Evolutionary conservation across 2,888 invertebrate species (phyloP), one percentile per base, ranked within the genome.

Genomic region (Plebejus argus): DNA sequence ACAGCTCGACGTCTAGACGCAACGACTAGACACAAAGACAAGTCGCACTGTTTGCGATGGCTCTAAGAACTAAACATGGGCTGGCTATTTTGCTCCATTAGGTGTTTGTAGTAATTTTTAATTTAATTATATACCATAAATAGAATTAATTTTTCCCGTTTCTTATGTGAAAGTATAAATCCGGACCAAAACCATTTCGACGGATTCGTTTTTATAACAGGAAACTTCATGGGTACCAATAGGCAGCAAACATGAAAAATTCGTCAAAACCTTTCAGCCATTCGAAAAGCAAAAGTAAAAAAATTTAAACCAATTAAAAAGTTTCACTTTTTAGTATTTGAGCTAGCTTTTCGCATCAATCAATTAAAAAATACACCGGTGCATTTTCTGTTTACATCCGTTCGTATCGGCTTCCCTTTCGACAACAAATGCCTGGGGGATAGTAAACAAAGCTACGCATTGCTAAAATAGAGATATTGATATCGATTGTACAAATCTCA

Each of bases 261-360:
- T 12, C 15, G 1, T 15, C 15, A 15, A 66, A 66, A 66, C 12
- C 15, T 23, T 6, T 66, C 28, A 15, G 28, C 10, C 28, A 33
- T 28, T 66, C 66, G 12, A 66, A 66, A 28, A 66, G 66, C 66
- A 28, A 66, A 66, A 12, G 28, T n/a, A 5, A 1, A 6, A 15
- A 15, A 66, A 28, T 28, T 28, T 66, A 66, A 66, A 66, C 28
- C 66, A 66, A 66, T 66, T 66, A 66, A 66, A 66, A 66, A 66
- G 18, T 66, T 66, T 66, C 66, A 66, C 66, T 66, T 66, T 66
- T 66, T 7, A 18, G 66, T 66, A 66, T 66, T 66, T 66, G 66
- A 66, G 66, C 28, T 66, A 33, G 18, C 66, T 28, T 66, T 66
- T 66, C 66, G 28, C 66, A 33, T 66, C 66, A 66, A 66, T 66